A percentile compares a stretch with the other conserved stretches of the same genome.
phyloP scores from a whole-genome alignment of 2,888 invertebrate species.

The Noctua janthina region DNA sequence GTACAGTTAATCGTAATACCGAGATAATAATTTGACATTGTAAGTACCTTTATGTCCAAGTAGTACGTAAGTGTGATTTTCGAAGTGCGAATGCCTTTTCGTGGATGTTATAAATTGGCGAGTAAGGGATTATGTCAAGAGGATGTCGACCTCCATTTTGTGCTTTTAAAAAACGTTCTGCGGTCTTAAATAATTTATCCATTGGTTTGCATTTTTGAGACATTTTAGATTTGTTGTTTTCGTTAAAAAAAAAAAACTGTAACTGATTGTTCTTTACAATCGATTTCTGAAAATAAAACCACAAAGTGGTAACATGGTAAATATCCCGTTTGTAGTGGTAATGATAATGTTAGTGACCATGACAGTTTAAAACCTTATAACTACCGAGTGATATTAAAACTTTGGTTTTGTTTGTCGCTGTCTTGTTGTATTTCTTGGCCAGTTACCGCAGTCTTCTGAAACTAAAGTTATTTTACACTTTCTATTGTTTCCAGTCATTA shows the following conservation, averaged over 20 bases:
- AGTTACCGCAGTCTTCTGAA: background rate
- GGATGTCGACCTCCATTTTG: conserved; percentile 4
- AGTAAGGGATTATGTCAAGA: conserved; percentile 50
- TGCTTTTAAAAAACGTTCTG: conserved; percentile 17
- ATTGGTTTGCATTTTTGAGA: background rate
- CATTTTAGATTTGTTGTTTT: background rate
- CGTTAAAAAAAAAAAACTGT: background rate
- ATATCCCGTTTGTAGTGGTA: no score
- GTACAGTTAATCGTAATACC: background rate
- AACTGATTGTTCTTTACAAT: background rate
- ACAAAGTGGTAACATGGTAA: no score
- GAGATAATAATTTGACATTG: background rate
- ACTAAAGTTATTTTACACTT: background rate
- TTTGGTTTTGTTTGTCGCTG: background rate
- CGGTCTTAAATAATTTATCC: background rate
- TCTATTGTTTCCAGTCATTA: background rate
- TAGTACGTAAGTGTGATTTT: background rate
- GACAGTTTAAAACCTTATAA: no score
- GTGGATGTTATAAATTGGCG: conserved; percentile 33
- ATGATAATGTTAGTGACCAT: no score
- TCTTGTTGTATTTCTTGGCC: background rate
- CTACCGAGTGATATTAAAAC: background rate
- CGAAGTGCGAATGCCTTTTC: conserved; percentile 19
- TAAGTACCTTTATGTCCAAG: background rate
- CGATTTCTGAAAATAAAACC: background rate